Evolutionary conservation across 2,888 invertebrate genomes (phyloP).

Genomic region (Abrostola triplasia): DNA sequence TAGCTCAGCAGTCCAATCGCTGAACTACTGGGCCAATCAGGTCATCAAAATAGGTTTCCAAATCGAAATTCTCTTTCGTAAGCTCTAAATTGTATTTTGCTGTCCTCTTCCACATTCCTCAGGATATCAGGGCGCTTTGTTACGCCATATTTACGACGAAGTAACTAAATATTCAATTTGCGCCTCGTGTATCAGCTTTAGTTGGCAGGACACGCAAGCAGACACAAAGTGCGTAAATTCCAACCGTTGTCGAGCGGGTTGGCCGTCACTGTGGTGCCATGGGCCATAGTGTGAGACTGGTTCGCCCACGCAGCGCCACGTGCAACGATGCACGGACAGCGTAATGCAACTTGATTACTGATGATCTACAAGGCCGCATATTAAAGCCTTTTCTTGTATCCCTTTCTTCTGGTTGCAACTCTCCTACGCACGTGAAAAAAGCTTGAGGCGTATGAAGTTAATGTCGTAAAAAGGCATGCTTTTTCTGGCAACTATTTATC

Average conservation of each 20-base stretch:
- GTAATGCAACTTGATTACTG: slow-evolving; percentile 45
- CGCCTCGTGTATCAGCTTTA: slow-evolving; percentile 54
- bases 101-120: slow-evolving; percentile 1
- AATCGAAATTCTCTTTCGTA: too few species aligned
- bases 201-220: slow-evolving; percentile 51
- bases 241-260: slow-evolving; percentile 41
- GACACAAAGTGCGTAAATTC: slow-evolving; percentile 49
- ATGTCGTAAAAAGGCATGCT: too few species aligned
- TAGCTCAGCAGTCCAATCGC: too few species aligned
- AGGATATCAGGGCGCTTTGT: slow-evolving; percentile 28
- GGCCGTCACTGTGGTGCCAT: slow-evolving; percentile 38
- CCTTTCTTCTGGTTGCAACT: not conserved
- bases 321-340: slow-evolving; percentile 66
- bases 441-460: too few species aligned
- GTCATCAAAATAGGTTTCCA: too few species aligned
- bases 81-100: not conserved
- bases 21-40: too few species aligned
- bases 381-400: not conserved
- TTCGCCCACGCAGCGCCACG: slow-evolving; percentile 79
- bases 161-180: slow-evolving; percentile 56
- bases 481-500: too few species aligned
- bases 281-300: slow-evolving; percentile 62
- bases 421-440: too few species aligned
- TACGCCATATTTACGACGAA: slow-evolving; percentile 43
- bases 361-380: slow-evolving; percentile 36